A percentile compares a stretch with the other conserved stretches of the same genome.
Conservation (phyloP, 2,888 invertebrate species). For the Diaperis boleti region DNA sequence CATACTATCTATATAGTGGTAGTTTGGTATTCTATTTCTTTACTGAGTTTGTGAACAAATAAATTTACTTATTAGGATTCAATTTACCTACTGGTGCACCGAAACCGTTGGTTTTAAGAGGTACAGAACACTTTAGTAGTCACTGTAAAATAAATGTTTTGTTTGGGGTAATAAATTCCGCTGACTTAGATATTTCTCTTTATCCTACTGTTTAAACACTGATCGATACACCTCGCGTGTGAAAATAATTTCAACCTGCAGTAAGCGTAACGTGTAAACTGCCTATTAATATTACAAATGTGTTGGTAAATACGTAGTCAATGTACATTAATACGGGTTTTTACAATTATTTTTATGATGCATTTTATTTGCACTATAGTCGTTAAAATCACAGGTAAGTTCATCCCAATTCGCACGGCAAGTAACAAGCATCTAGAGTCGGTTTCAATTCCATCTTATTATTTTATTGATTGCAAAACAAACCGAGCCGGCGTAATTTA, state of each 20-base stretch:
- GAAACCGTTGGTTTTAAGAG: too few relatives aligned
- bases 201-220: constrained; percentile 7
- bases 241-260: background rate
- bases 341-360: constrained; percentile 21
- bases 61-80: too few relatives aligned
- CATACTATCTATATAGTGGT: too few relatives aligned
- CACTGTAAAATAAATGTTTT: too few relatives aligned
- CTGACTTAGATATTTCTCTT: background rate
- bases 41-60: too few relatives aligned
- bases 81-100: too few relatives aligned
- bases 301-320: background rate
- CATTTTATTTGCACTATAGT: constrained; percentile 2
- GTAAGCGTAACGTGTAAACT: constrained; percentile 4
- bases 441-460: constrained; percentile 4
- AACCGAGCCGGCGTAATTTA: constrained; percentile 17
- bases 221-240: constrained; percentile 10
- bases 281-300: background rate
- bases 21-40: too few relatives aligned
- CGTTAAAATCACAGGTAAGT: constrained; percentile 1
- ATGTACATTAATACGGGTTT: background rate
- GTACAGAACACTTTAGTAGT: too few relatives aligned
- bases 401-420: background rate
- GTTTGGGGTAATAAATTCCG: background rate
- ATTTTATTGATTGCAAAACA: constrained; percentile 11
- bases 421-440: constrained; percentile 10